Evolutionary conservation across 2,888 invertebrate genomes (phyloP).

Genomic region (Lutraria lutraria): DNA sequence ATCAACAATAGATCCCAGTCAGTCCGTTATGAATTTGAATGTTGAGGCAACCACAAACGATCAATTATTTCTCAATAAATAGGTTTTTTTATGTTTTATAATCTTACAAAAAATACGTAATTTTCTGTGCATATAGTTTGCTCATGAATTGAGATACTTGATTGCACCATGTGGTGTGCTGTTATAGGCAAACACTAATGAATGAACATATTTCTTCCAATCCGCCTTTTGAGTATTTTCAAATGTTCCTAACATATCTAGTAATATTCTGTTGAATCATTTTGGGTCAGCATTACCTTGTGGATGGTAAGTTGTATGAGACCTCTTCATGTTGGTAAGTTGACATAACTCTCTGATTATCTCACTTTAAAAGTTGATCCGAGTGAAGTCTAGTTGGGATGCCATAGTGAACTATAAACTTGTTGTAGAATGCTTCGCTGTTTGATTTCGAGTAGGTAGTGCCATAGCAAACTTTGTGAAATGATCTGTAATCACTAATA

Average conservation of each 20-base stretch:
- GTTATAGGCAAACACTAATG: background rate
- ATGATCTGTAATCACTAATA: slow-evolving; percentile 38
- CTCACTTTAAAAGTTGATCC: background rate
- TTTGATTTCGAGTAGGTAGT: slow-evolving; percentile 18
- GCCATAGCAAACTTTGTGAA: slow-evolving; percentile 37
- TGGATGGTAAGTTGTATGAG: background rate
- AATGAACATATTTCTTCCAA: background rate
- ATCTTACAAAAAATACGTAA: too few relatives aligned
- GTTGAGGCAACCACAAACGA: too few relatives aligned
- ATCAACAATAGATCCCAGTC: too few relatives aligned
- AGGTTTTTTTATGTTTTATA: too few relatives aligned
- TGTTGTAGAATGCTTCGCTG: background rate
- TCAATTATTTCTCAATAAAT: too few relatives aligned
- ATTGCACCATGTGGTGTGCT: background rate
- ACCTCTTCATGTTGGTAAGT: background rate
- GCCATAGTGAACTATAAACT: background rate
- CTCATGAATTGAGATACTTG: too few relatives aligned
- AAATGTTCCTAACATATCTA: background rate
- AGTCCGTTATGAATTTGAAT: too few relatives aligned
- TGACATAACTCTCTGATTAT: background rate
- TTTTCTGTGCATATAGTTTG: too few relatives aligned
- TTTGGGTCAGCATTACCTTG: background rate
- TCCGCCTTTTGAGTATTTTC: background rate
- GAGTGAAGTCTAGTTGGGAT: background rate
- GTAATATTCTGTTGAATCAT: background rate